Base-by-base conservation (phyloP, 2,113 vertebrate genomes). In the Halichoeres trimaculatus region DNA sequence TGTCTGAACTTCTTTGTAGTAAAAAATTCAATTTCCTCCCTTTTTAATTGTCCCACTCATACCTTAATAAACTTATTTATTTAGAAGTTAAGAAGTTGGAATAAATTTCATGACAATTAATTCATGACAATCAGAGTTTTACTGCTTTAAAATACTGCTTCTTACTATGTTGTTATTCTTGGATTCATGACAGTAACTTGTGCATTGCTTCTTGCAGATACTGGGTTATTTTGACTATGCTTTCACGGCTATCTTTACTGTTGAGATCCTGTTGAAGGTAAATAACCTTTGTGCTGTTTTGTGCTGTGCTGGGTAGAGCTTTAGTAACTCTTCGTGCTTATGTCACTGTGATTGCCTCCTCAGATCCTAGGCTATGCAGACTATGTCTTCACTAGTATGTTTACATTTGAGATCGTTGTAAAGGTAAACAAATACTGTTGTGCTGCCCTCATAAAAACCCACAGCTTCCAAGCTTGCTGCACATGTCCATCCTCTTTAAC, bases 161-260 rank as follows among this genome's bases (percentile, higher is more conserved):
- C 12, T 48, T 85, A 57, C 6, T 87, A 63, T 78, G 72, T 12
- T 59, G 53, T 41, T 79, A 71, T 52, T 83, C 78, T 81, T 73
- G 83, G 30, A 53, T 60, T 74, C 76, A 79, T 82, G 80, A 76
- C 74, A 77, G 79, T 68, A 89, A 90, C 87, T 81, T 91, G 83
- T 92, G 86, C 87, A 83, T 93, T 97, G 90, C 96, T 94, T 91
- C 95, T 94, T 98, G 89, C 97, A 99, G 98, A 96, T 99, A 94
- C 98, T 99, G 95, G 98, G 97, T 96, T 99, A 99, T 96, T 98
- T 99, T 97, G 98, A 99, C 96, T 99, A 98, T 97, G 98, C 96
- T 93, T 99, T 99, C 95, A 99, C 98, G 91, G 96, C 97, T 94
- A 99, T 99, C 97, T 99, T 99, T 97, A 98, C 98, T 93, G 97